Base-by-base conservation (phyloP, 1,140 invertebrate species). In the Paraescarpia echinospica region DNA sequence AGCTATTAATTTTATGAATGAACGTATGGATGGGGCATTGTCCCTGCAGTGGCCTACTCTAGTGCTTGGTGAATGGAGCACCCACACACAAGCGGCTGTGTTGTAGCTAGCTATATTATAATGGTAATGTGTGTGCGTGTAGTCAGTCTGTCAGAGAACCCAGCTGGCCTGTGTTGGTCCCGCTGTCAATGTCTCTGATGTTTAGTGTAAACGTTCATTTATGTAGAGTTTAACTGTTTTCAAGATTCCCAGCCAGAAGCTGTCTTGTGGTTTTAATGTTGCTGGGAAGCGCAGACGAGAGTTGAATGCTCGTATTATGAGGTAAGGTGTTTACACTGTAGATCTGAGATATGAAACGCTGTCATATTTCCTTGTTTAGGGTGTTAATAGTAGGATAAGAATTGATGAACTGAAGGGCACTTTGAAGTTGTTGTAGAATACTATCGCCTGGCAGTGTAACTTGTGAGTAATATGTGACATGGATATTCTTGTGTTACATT, bases 1-100 rank as follows among this genome's bases (percentile, higher is more conserved):
- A 77, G 59, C 59, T 77, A 77, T 77, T 77, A 22, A 77, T 77
- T 77, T 77, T 77, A 77, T 77, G 59, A 77, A 77, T 77, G 59
- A 77, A 77, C 59, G 59, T 77, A 77, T 77, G 59, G 59, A 77
- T 77, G 59, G 41, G 59, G 18, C 59, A 77, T 77, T 77, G 59
- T 77, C 59, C 0, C 2, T 77, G 14, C 12, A 12, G 18, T 77
- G 59, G 59, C 59, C 59, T 77, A 77, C 59, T 77, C 18, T 27
- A 31, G 59, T 27, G 22, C 27, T 18, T 51, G 8, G 27, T 77
- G 59, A 77, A 77, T 77, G 59, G 59, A 77, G 59, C 41, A 41
- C 41, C 4, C 41, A 41, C 41, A 77, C 27, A 31, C 59, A 77
- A 31, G 59, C 59, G 2, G 4, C 59, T 14, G 59, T 77, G 59